Evolutionary conservation across 1,140 invertebrate genomes (phyloP).

Genomic region (Drosophila sp.): DNA sequence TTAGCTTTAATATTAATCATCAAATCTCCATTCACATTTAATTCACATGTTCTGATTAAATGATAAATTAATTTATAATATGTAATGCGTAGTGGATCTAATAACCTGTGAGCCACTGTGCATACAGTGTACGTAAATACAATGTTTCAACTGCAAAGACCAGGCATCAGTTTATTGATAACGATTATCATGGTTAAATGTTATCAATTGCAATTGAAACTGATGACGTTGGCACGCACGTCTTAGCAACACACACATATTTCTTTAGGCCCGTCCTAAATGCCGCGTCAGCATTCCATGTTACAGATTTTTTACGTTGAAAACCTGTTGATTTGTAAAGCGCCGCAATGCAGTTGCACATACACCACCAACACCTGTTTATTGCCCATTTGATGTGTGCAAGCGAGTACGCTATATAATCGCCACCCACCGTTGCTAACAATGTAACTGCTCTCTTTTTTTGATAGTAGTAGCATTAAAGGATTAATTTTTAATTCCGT

Average conservation of each 20-base stretch:
- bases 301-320: conserved; percentile 39
- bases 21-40: too few species aligned
- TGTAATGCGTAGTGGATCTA: too few species aligned
- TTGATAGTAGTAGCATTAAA: neutral
- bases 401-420: conserved; percentile 37
- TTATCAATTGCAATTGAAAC: conserved; percentile 12
- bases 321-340: conserved; percentile 62
- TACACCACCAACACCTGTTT: conserved; percentile 37
- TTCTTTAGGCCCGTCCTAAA: conserved; percentile 20
- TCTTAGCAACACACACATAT: conserved; percentile 14
- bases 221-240: conserved; percentile 65
- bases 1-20: too few species aligned
- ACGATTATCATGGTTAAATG: conserved; percentile 29
- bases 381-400: conserved; percentile 1
- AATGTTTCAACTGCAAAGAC: neutral
- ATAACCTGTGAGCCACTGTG: neutral
- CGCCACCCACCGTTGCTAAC: neutral
- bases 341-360: conserved; percentile 6
- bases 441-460: conserved; percentile 9
- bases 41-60: too few species aligned
- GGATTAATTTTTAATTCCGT: neutral
- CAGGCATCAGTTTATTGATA: conserved; percentile 37
- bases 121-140: conserved; percentile 11
- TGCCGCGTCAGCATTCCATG: conserved; percentile 50
- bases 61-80: too few species aligned